Percentiles rank a stretch among this genome's conserved stretches.
Evolutionary conservation across 1,140 invertebrate species (phyloP).

Genomic region (Caenorhabditis brenneri): DNA sequence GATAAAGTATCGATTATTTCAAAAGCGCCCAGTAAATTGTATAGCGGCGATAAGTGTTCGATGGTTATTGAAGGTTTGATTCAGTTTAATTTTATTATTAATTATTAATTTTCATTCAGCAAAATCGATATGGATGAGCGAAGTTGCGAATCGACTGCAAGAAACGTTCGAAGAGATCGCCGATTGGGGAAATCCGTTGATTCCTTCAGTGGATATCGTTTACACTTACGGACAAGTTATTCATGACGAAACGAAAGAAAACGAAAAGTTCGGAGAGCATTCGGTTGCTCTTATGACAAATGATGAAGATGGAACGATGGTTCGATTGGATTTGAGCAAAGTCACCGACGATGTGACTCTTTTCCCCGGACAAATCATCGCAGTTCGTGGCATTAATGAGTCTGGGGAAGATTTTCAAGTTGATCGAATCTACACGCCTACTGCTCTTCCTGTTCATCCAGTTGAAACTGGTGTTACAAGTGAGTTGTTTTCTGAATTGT

Average conservation of each 20-base stretch:
- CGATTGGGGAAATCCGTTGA: constrained; percentile 17
- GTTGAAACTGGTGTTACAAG: neutral
- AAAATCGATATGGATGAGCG: neutral
- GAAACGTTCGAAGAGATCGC: neutral
- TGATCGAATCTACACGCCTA: neutral
- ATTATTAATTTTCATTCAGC: neutral
- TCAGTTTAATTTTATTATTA: neutral
- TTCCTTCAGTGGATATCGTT: neutral
- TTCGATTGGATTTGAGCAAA: neutral
- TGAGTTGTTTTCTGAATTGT: neutral
- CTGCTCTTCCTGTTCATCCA: neutral
- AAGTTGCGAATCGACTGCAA: neutral
- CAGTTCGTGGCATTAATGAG: constrained; percentile 17
- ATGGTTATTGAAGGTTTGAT: constrained; percentile 4
- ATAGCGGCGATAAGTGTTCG: neutral
- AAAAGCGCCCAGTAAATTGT: neutral
- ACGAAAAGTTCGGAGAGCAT: constrained; percentile 20
- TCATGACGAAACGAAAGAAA: constrained; percentile 3
- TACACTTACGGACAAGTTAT: constrained; percentile 6
- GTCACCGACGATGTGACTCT: neutral
- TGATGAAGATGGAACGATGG: constrained; percentile 16
- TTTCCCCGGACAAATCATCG: constrained; percentile 15
- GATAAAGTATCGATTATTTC: neutral
- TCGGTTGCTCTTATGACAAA: constrained; percentile 8
- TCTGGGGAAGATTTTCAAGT: constrained; percentile 2